Evolutionary conservation across 2,888 invertebrate genomes (phyloP).

Genomic region (Amphiduros pacificus): DNA sequence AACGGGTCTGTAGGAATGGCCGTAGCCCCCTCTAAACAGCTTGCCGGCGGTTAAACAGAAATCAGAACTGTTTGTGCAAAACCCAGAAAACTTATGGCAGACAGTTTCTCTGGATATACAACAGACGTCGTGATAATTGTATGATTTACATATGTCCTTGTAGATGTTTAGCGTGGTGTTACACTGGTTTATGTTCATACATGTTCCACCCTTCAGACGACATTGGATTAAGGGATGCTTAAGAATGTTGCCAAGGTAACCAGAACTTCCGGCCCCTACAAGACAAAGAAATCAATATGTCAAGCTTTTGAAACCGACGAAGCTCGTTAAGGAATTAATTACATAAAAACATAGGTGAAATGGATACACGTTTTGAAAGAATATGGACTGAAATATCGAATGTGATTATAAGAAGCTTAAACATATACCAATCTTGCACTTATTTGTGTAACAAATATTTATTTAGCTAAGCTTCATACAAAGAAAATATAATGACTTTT

Average conservation of each 20-base stretch:
- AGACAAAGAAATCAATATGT: too few species aligned
- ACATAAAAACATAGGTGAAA: too few species aligned
- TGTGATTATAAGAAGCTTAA: too few species aligned
- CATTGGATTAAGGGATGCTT: slow-evolving; percentile 3
- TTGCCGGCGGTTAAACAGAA: neutral
- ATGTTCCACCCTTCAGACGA: slow-evolving; percentile 1
- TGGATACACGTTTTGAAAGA: too few species aligned
- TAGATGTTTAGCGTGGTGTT: slow-evolving; percentile 8
- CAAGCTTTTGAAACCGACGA: too few species aligned
- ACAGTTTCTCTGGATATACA: slow-evolving; percentile 6
- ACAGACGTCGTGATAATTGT: slow-evolving; percentile 9
- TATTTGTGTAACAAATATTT: too few species aligned
- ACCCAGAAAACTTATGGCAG: slow-evolving; percentile 6
- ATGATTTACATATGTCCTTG: slow-evolving; percentile 6
- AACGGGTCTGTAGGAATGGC: neutral
- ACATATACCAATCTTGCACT: too few species aligned
- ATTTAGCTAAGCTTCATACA: too few species aligned
- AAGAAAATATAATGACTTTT: too few species aligned
- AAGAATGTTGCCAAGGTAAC: slow-evolving; percentile 5
- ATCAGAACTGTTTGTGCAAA: slow-evolving; percentile 2
- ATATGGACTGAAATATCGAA: too few species aligned
- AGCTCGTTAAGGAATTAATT: too few species aligned
- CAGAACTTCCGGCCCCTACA: neutral
- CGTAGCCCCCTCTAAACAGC: neutral
- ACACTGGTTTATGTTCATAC: slow-evolving; percentile 3